These are phyloP conservation scores for Entelurus aequoreus DNA, from an alignment of 2,113 vertebrate genomes.

Conservation along the genomic window DNA sequence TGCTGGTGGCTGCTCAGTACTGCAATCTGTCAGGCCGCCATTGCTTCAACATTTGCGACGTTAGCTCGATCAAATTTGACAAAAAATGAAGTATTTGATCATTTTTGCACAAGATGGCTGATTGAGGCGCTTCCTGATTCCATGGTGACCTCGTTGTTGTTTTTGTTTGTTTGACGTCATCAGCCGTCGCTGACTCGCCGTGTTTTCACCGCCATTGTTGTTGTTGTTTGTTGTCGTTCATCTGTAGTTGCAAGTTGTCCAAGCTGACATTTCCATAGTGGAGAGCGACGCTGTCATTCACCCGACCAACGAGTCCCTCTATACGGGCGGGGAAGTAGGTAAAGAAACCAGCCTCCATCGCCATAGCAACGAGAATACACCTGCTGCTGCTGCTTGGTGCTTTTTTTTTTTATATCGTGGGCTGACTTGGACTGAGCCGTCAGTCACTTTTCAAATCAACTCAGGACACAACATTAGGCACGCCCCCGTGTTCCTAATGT, in stretches of 20 bases:
- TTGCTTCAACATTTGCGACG: too few species aligned
- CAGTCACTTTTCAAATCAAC: too few species aligned
- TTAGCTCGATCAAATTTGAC: too few species aligned
- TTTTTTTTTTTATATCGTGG: background rate
- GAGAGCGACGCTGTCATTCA: conserved; percentile 99
- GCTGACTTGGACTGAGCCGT: too few species aligned
- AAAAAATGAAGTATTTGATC: too few species aligned
- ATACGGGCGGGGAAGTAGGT: conserved; percentile 99
- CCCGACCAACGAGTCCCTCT: conserved; percentile 98
- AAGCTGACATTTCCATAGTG: conserved; percentile 98
- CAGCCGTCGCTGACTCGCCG: conserved; percentile 14
- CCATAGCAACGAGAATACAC: background rate
- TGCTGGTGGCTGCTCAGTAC: too few species aligned
- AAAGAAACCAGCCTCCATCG: conserved; percentile 75
- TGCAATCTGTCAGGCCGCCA: too few species aligned
- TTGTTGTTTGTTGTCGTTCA: conserved; percentile 74
- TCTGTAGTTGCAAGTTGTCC: conserved; percentile 99
- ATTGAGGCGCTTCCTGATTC: conserved; percentile 19
- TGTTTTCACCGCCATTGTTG: conserved; percentile 79
- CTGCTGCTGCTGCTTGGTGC: conserved; percentile 17
- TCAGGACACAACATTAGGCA: too few species aligned
- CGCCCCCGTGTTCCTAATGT: too few species aligned
- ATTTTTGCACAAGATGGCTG: conserved; percentile 8
- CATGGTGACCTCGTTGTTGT: conserved; percentile 25
- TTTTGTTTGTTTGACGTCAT: conserved; percentile 26